Evolutionary conservation across 2,113 vertebrate genomes (phyloP), one percentile per base, ranked within the genome.

Genomic region (Salminus brasiliensis): DNA sequence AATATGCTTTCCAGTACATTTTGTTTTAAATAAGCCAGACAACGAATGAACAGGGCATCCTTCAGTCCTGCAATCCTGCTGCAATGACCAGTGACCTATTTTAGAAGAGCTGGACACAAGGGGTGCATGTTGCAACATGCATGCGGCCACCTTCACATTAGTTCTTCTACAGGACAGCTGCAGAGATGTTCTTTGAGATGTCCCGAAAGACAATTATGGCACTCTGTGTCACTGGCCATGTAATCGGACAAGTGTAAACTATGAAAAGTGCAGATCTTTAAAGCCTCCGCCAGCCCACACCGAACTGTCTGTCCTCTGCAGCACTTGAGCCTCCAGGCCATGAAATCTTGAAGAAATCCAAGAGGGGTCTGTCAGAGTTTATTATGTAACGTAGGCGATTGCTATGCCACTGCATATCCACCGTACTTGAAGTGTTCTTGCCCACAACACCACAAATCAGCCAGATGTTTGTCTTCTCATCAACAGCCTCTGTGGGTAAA

Each of bases 381-480:
- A 16, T 63, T 34, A 32, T 55, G n/a, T 65, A n/a, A 60, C 18
- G 2, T 30, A 55, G 32, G 49, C 53, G 25, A 34, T 59, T 15
- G 39, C 41, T 53, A 12, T 6, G 21, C 4, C 23, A 15, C 59
- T n/a, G 1, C 10, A 78, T 34, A 49, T 43, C 21, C n/a, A 39
- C 71, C 27, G 47, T 30, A 9, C 12, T 47, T 27, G 34, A 36
- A 13, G 68, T 29, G 25, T 27, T 39, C 43, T 25, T 34, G 47
- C 32, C 60, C 53, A 47, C 18, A 4, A 18, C 30, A 45, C 30
- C 45, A 12, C 41, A 77, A 72, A 76, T 81, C 32, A 72, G 2
- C 66, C 55, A 77, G 52, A 77, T 30, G 66, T 41, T 12, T 43
- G 36, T 32, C 15, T 63, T 12, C n/a, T 65, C 43, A 52, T 53